Evolutionary conservation across 2,797 vertebrate species (phyloP).

Genomic region (Leucoraja ocellata): DNA sequence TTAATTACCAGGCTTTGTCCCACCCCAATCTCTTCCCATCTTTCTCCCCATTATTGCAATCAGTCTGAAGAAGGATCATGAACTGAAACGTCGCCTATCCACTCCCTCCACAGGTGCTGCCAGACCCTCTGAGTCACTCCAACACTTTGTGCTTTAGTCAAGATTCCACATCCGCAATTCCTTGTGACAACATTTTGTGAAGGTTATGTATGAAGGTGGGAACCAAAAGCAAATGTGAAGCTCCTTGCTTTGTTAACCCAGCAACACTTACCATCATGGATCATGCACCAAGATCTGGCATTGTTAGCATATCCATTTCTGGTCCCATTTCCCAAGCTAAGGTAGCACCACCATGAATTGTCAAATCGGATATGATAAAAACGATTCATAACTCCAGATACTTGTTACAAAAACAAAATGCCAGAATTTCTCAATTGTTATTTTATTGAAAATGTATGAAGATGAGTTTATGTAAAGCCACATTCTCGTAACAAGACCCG

Average conservation of each 20-base stretch:
- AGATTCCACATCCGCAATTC: too few relatives aligned
- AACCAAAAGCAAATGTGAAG: background rate
- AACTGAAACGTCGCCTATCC: too few relatives aligned
- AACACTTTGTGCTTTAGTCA: too few relatives aligned
- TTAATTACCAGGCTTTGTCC: too few relatives aligned
- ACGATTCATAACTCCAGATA: background rate
- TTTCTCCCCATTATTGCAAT: too few relatives aligned
- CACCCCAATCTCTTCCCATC: too few relatives aligned
- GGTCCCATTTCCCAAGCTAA: background rate
- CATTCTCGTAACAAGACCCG: background rate
- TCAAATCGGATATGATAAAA: background rate
- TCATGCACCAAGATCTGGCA: background rate
- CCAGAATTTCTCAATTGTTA: background rate
- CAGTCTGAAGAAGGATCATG: too few relatives aligned
- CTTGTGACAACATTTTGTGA: too few relatives aligned
- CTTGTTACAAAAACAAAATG: background rate
- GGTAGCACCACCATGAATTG: background rate
- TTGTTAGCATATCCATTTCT: background rate
- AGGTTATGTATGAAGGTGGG: background rate
- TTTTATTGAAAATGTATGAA: conserved; percentile 23
- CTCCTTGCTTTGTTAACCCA: background rate
- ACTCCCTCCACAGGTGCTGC: too few relatives aligned
- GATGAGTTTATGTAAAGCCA: background rate
- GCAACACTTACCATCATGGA: background rate
- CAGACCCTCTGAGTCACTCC: too few relatives aligned